Evolutionary conservation across 2,797 vertebrate species (phyloP).

Genomic region (Gobionotothen gibberifrons): DNA sequence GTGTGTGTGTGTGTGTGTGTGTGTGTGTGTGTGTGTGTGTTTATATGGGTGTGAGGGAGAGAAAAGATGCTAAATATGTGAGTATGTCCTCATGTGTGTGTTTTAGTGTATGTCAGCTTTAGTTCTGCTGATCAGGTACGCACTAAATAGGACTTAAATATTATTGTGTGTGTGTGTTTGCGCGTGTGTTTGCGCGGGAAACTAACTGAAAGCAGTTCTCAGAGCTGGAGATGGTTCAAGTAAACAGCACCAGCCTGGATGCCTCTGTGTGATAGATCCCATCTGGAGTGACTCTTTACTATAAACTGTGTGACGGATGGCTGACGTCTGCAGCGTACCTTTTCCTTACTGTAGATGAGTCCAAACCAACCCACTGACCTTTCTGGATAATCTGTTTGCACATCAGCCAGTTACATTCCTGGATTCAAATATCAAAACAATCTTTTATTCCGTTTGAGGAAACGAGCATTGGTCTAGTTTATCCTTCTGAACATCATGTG

Average conservation of each 20-base stretch:
- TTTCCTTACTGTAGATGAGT: constrained; percentile 40
- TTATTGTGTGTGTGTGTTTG: no score
- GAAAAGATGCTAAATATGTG: no score
- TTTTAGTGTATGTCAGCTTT: no score
- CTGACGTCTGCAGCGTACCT: constrained; percentile 34
- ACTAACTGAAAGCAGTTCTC: constrained; percentile 31
- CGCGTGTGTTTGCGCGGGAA: not conserved
- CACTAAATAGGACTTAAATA: no score
- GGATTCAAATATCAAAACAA: not conserved
- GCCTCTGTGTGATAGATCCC: constrained; percentile 49
- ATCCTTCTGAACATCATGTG: not conserved
- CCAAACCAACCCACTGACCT: constrained; percentile 45
- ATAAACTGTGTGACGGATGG: constrained; percentile 52
- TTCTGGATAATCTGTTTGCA: constrained; percentile 45
- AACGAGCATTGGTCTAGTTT: not conserved
- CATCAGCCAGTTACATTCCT: constrained; percentile 41
- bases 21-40: constrained; percentile 4
- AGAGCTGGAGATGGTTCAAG: constrained; percentile 51
- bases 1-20: not conserved
- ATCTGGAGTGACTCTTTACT: constrained; percentile 64
- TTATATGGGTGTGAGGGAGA: not conserved
- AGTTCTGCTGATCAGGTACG: no score
- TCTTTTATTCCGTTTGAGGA: constrained; percentile 1
- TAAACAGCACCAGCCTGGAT: constrained; percentile 48
- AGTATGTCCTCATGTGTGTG: no score